Conservation (phyloP, 2,113 vertebrate genomes). For the Oceanodroma tethys region DNA sequence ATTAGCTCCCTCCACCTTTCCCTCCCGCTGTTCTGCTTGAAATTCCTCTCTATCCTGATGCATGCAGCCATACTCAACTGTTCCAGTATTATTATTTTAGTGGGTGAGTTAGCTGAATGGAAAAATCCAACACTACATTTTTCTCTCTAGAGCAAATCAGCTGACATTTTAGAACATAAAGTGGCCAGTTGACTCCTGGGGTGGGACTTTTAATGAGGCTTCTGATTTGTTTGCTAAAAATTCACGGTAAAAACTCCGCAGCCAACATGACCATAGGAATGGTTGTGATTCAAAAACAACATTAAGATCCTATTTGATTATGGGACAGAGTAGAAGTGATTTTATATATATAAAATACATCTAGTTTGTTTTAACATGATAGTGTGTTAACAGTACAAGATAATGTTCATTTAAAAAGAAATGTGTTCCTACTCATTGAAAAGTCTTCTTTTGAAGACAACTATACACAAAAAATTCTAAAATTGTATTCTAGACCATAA, state of each 20-base stretch:
- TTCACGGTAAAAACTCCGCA: fast-evolving
- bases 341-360: background rate
- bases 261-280: background rate
- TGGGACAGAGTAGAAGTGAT: background rate
- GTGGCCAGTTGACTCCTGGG: background rate
- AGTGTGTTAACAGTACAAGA: background rate
- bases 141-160: background rate
- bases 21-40: background rate
- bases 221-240: background rate
- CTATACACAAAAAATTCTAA: background rate
- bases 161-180: background rate
- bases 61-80: background rate
- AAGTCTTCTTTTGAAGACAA: background rate
- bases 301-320: background rate
- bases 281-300: background rate
- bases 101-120: background rate
- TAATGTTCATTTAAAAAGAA: background rate
- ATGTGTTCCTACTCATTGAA: background rate
- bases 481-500: background rate
- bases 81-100: background rate
- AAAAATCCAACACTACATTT: background rate
- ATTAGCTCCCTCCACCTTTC: background rate
- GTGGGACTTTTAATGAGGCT: background rate
- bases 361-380: background rate
- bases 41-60: background rate